Percentiles rank a stretch among this genome's conserved stretches.
Evolutionary conservation across 2,113 vertebrate species (phyloP).

Genomic region (Tretioscincus oriximinensis): DNA sequence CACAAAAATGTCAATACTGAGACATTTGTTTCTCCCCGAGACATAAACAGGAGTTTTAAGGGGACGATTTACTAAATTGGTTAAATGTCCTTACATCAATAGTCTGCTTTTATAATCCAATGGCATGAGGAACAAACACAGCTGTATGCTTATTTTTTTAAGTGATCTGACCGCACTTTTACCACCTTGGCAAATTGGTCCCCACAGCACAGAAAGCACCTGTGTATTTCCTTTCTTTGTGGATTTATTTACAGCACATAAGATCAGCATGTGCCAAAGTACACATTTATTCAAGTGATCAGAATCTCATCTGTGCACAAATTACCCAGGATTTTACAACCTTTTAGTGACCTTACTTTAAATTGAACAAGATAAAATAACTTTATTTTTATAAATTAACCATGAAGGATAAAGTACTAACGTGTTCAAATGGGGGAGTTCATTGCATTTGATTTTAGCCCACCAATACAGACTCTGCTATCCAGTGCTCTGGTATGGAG

Average conservation of each 20-base stretch:
- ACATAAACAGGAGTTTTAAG: too few species aligned
- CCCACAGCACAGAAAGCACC: not conserved
- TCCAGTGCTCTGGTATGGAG: not conserved
- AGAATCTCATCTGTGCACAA: not conserved
- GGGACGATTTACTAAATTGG: not conserved
- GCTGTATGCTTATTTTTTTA: not conserved
- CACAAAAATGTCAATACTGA: too few species aligned
- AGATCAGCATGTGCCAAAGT: slow-evolving; percentile 18
- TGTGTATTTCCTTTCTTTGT: not conserved
- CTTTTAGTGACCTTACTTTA: slow-evolving; percentile 14
- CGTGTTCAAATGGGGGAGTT: not conserved
- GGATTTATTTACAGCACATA: not conserved
- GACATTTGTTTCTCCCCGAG: too few species aligned
- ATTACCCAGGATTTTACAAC: not conserved
- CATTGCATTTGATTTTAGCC: not conserved
- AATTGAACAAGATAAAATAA: slow-evolving; percentile 14
- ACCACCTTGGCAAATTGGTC: not conserved
- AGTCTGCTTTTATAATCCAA: not conserved
- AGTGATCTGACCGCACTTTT: not conserved
- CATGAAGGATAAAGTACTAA: not conserved
- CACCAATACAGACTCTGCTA: not conserved
- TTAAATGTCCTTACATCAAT: not conserved
- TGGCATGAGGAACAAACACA: not conserved
- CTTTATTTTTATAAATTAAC: slow-evolving; percentile 5
- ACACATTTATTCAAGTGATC: slow-evolving; percentile 20